phyloP scores from a whole-genome alignment of 2,797 vertebrate species.

The Scolopax rusticola region DNA sequence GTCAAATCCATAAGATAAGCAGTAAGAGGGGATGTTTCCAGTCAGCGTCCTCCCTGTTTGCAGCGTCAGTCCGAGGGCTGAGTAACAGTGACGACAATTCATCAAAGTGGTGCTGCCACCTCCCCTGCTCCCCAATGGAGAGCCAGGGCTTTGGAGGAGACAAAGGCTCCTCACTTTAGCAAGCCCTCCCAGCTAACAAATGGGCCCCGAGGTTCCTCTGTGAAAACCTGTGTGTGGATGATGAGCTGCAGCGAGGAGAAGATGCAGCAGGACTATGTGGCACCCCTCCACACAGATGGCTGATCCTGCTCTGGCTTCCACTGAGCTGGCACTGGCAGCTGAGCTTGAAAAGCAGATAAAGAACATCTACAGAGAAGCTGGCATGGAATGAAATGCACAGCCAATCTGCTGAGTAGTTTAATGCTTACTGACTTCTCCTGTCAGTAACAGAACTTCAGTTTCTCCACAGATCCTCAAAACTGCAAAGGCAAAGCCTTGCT shows the following conservation, averaged over 20 bases:
- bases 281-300: neutral
- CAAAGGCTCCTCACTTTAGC: neutral
- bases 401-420: neutral
- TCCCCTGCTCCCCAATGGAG: neutral
- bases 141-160: neutral
- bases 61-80: neutral
- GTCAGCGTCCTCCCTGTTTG: neutral
- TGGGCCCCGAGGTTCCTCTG: neutral
- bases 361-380: neutral
- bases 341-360: neutral
- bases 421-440: neutral
- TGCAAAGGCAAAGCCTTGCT: neutral
- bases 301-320: neutral
- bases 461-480: neutral
- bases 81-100: neutral
- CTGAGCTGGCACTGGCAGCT: neutral
- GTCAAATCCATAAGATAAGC: neutral
- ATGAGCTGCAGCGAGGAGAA: neutral
- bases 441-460: neutral
- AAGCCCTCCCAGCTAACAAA: neutral
- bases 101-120: neutral
- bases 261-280: neutral
- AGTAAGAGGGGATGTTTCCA: neutral
- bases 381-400: neutral
- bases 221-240: rapidly evolving